Base-by-base conservation (phyloP, 2,113 vertebrate genomes). In the Campylomormyrus tamandua region DNA sequence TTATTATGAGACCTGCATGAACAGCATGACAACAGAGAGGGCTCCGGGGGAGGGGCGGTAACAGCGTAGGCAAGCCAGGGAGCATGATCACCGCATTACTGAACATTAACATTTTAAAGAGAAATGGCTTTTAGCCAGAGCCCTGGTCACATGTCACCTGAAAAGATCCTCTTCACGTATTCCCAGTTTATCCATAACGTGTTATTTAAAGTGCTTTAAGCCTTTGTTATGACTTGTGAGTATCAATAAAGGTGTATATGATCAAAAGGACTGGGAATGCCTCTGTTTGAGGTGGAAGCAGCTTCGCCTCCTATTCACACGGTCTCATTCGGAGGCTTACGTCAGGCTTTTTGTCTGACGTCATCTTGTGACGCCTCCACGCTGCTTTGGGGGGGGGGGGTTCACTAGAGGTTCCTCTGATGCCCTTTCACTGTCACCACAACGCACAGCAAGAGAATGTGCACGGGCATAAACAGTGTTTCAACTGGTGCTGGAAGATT, bases 401-500 rank as follows among this genome's bases (percentile, higher is more conserved):
- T 70, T 70, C 62, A 70, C 27, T 70, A 70, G 62, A 70, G 62
- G 62, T 70, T 70, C 27, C 11, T 80, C 35, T 80, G 35, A 80
- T 84, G 83, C 35, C 83, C 83, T 10, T 46, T 88, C 52, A 45
- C 86, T 85, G 90, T 91, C 91, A 93, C 93, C 19, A 92, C 46
- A 89, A 83, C 53, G 35, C 53, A 89, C 88, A 86, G 31, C 77
- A 84, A 90, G 62, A 66, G 89, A 90, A 87, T 90, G 86, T 94
- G 94, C 94, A 95, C 94, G 93, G 93, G 91, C 89, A 93, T 87
- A 74, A 46, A 88, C 31, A 58, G 70, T 90, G 86, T 90, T 88
- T 88, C 11, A 83, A 87, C 56, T 90, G 90, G 87, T 90, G 87
- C 90, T 90, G 86, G 87, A 90, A 53, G 84, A 70, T 90, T 87